Base-by-base conservation (phyloP, 2,113 vertebrate species). In the Neolamprologus sp. region DNA sequence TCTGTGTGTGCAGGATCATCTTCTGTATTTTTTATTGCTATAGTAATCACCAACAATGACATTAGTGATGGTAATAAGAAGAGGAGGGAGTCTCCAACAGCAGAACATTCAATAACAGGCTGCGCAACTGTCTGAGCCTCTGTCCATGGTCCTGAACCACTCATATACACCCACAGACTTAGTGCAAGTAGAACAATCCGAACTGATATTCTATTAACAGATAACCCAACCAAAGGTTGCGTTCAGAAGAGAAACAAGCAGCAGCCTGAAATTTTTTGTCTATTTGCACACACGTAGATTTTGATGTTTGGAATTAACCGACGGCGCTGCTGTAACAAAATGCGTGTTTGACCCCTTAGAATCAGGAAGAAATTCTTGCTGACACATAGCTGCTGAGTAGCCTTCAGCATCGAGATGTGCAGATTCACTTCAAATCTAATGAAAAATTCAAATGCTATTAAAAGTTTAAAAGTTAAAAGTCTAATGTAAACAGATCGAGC, bases 141-240 rank as follows among this genome's bases (percentile, higher is more conserved):
- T 97, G 95, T 97, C 96, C 96, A 92, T 96, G 96, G 96, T 97
- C 85, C 96, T 97, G 96, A 97, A 96, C 28, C 65, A 91, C 87
- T 92, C 82, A 93, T 94, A 88, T 93, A 92, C 94, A 93, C 88
- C 90, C 93, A 90, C 84, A 84, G 89, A 94, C 19, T 73, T 90
- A 78, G 60, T 88, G 84, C 79, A 93, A 80, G 47, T 91, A 91
- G 86, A 93, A 83, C 6, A 79, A 55, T 75, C 42, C 26, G 85
- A 86, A 65, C 42, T 19, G 65, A 78, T 26, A n/a, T 40, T 88
- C 51, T 37, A 42, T 57, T 5, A 75, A 45, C 30, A 75, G 28
- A 28, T 42, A 40, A 14, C 23, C 11, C 5, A 33, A 55, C 23
- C 37, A 58, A 30, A 83, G 4, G 37, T 42, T 21, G 4, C 3